Conservation (phyloP, 2,888 invertebrate genomes). For the Beris morrisii region DNA sequence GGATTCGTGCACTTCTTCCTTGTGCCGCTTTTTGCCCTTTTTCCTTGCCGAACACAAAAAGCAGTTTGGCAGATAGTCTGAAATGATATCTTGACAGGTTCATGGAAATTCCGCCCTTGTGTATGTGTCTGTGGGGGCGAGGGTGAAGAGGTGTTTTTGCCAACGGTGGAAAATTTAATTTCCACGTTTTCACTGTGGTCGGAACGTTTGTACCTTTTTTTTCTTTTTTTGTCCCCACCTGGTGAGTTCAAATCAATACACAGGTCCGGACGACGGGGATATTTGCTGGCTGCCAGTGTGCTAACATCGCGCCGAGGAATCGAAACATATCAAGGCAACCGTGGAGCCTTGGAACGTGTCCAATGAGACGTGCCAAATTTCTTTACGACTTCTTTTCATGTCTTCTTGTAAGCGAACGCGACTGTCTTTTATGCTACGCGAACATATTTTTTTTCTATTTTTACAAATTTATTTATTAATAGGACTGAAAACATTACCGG, state of each 20-base stretch:
- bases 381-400: slow-evolving; percentile 26
- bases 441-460: slow-evolving; percentile 18
- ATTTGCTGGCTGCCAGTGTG: not conserved
- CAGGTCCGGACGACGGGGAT: not conserved
- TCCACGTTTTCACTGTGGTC: slow-evolving; percentile 16
- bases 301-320: not conserved
- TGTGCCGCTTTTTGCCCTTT: slow-evolving; percentile 10
- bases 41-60: slow-evolving; percentile 4
- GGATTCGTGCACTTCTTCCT: not conserved
- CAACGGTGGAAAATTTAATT: slow-evolving; percentile 28
- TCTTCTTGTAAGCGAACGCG: slow-evolving; percentile 13
- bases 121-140: not conserved
- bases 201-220: no score
- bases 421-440: slow-evolving; percentile 20
- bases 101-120: slow-evolving; percentile 15
- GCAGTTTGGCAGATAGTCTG: slow-evolving; percentile 18
- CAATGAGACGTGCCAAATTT: slow-evolving; percentile 32
- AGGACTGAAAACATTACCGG: slow-evolving; percentile 15
- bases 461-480: slow-evolving; percentile 12
- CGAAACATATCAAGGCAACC: not conserved
- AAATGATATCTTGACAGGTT: slow-evolving; percentile 27
- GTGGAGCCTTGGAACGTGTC: slow-evolving; percentile 30
- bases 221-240: slow-evolving; percentile 13
- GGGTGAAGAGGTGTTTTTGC: slow-evolving; percentile 7
- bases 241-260: slow-evolving; percentile 8